Evolutionary conservation across 2,888 invertebrate species (phyloP).

Genomic region (Drosophila kuntzei): DNA sequence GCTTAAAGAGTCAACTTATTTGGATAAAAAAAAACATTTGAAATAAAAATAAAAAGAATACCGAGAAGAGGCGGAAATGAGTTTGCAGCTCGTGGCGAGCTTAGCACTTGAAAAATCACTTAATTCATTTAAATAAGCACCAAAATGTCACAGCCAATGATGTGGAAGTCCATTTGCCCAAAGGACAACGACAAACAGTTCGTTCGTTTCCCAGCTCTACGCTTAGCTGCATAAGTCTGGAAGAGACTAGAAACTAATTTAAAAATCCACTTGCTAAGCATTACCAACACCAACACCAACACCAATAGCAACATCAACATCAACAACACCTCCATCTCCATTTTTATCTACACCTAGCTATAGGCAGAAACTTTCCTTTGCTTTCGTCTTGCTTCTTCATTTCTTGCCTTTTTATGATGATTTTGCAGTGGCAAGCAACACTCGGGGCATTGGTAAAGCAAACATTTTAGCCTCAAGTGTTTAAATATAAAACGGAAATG

Average conservation of each 20-base stretch:
- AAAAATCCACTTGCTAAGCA: slow-evolving; percentile 81
- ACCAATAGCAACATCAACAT: slow-evolving; percentile 5
- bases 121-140: slow-evolving; percentile 83
- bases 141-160: slow-evolving; percentile 65
- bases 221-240: slow-evolving; percentile 23
- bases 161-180: slow-evolving; percentile 61
- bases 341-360: slow-evolving; percentile 20
- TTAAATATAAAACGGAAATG: slow-evolving; percentile 81
- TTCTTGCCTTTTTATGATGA: slow-evolving; percentile 61
- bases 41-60: slow-evolving; percentile 8
- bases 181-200: slow-evolving; percentile 45
- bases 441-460: slow-evolving; percentile 64
- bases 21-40: slow-evolving; percentile 1
- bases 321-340: slow-evolving; percentile 18
- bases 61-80: slow-evolving; percentile 68
- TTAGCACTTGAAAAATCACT: slow-evolving; percentile 82
- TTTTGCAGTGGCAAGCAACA: slow-evolving; percentile 22
- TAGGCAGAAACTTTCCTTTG: slow-evolving; percentile 23
- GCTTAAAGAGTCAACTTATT: slow-evolving; percentile 47
- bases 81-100: slow-evolving; percentile 76
- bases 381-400: slow-evolving; percentile 61
- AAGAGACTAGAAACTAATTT: slow-evolving; percentile 74
- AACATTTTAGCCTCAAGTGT: slow-evolving; percentile 80
- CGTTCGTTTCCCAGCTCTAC: slow-evolving; percentile 7
- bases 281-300: slow-evolving; percentile 25